Conservation (phyloP, 2,113 vertebrate genomes). For the Brachypodius melanocephalos region DNA sequence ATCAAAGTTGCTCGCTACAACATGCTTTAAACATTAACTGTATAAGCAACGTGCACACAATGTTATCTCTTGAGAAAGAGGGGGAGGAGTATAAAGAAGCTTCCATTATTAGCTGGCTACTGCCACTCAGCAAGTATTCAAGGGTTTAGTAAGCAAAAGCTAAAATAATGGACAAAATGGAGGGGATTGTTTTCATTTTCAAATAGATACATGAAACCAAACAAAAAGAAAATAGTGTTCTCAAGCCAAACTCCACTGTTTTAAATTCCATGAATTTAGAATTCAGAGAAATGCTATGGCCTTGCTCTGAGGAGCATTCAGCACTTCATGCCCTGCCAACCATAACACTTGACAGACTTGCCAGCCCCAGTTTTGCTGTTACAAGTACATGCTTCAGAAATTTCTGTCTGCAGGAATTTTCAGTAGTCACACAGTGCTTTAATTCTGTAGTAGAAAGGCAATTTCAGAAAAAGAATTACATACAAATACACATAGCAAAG, state of each 20-base stretch:
- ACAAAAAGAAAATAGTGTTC: neutral
- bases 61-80: neutral
- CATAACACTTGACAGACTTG: neutral
- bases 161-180: neutral
- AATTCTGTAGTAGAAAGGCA: neutral
- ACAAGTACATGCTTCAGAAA: neutral
- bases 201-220: neutral
- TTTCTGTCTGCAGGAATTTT: neutral
- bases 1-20: neutral
- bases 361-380: neutral
- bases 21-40: neutral
- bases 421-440: neutral
- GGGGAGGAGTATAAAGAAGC: neutral
- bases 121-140: neutral
- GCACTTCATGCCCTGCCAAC: neutral
- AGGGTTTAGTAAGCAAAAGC: neutral
- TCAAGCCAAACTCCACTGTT: neutral
- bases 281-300: neutral
- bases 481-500: neutral
- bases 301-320: neutral
- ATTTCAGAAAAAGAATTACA: neutral
- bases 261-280: neutral
- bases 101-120: neutral
- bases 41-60: neutral
- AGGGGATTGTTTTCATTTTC: neutral